Percentiles rank a stretch among this genome's conserved stretches.
Evolutionary conservation across 2,888 invertebrate species (phyloP).

Genomic region (Ennomos fuscantarius): DNA sequence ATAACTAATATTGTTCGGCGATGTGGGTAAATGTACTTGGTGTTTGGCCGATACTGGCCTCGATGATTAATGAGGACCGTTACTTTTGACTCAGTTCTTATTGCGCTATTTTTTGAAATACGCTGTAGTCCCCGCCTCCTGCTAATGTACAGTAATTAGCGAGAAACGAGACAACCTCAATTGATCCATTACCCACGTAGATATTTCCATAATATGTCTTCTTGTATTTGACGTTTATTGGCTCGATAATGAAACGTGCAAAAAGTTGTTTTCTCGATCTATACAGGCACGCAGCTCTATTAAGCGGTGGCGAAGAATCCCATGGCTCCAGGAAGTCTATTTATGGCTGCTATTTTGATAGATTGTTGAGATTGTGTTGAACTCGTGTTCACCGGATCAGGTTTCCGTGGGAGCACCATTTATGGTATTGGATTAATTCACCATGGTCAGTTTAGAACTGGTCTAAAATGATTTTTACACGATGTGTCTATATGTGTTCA

Average conservation of each 20-base stretch:
- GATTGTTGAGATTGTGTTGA: constrained; percentile 60
- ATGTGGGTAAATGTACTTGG: constrained; percentile 55
- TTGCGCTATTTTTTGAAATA: constrained; percentile 76
- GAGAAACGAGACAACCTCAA: constrained; percentile 43
- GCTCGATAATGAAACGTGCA: constrained; percentile 26
- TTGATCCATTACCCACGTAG: constrained; percentile 28
- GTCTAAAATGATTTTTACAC: constrained; percentile 35
- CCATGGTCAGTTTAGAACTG: constrained; percentile 59
- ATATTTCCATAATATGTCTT: constrained; percentile 10
- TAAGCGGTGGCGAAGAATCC: constrained; percentile 54
- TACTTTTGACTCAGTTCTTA: constrained; percentile 75
- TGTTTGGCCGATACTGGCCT: constrained; percentile 75
- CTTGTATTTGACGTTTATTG: constrained; percentile 31
- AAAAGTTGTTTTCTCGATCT: constrained; percentile 38
- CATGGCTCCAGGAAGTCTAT: constrained; percentile 76
- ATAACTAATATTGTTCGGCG: constrained; percentile 64
- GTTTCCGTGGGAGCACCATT: constrained; percentile 73
- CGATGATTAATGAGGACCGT: constrained; percentile 82
- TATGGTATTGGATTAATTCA: constrained; percentile 78
- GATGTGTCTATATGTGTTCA: constrained; percentile 17
- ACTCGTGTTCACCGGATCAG: constrained; percentile 72
- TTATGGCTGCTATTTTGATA: constrained; percentile 78
- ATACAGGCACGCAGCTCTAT: constrained; percentile 38
- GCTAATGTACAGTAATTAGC: constrained; percentile 57
- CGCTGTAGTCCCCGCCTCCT: constrained; percentile 49